Base-by-base conservation (phyloP, 1,140 invertebrate genomes). In the Pachyrhynchus sulphureomaculatus region DNA sequence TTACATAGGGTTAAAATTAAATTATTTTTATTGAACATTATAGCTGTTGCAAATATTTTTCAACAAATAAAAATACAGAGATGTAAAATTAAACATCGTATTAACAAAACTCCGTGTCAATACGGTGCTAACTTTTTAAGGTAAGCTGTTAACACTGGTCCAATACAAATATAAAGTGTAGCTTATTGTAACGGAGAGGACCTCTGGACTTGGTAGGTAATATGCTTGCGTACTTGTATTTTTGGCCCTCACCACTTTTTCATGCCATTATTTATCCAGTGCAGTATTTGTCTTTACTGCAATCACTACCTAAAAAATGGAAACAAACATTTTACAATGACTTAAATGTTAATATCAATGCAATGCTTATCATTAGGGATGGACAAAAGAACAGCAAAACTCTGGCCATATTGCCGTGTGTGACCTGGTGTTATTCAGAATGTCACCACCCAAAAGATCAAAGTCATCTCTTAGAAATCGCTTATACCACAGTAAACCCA, bases 211-310 rank as follows among this genome's bases (percentile, higher is more conserved):
- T 76, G 54, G 39, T 62, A 26, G 47, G 36, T 53, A 58, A 52
- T 47, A 47, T 32, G 37, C 13, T 37, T 49, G 21, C 45, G 32
- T 62, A 48, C 9, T 62, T 45, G n/a, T 34, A 9, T 47, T 36
- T 15, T 39, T 29, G 41, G 62, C 39, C 62, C 65, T 60, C 65
- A 37, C 63, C 55, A 20, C 47, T 34, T 39, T 67, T 49, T 21
- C 80, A 77, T 77, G 80, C 77, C 80, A 79, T 90, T 92, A 92
- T 90, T 93, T 94, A 81, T 94, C 91, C 72, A 92, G 84, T 81
- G 90, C 90, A 78, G 90, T 92, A 82, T 94, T 95, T 82, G 88
- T 90, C 85, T 95, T 95, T 75, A 92, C 89, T 78, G 92, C 92
- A 83, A 95, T 93, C 68, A 95, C 92, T 80, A 91, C 75, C 74